Evolutionary conservation across 2,113 vertebrate genomes (phyloP), one percentile per base, ranked within the genome.

Genomic region (Spizaetus ornatus): DNA sequence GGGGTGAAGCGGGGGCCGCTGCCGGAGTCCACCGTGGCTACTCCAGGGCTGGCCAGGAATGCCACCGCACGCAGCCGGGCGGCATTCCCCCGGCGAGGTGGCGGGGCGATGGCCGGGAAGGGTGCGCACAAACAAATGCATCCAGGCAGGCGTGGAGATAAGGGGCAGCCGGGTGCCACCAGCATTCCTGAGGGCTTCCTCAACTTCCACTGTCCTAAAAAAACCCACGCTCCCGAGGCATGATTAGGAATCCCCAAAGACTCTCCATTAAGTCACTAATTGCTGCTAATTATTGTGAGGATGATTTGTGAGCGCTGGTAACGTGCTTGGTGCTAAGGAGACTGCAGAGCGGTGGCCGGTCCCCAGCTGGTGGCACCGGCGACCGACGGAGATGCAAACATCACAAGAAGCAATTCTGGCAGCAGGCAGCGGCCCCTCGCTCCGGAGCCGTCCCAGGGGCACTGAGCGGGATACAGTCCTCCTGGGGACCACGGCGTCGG

Each of bases 211-310:
- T 5, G 11, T 8, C 92, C 90, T 88, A 71, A 88, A 91, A 62
- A 62, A 84, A 5, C 23, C 42, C 82, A 69, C 7, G 23, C 73
- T 70, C 42, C 13, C 1, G 10, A 94, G 91, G 81, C 95, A 40
- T 4, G 7, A 73, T 91, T 43, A 82, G 70, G 84, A 96, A 92
- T 96, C 90, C 88, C 90, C 79, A 40, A 7, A 94, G 92, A 82
- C 66, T 93, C 88, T 93, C 86, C 84, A 96, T 95, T 86, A 95
- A 95, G 93, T 86, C 80, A 13, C 90, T 96, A 96, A 97, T 94
- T 96, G 86, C 67, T 48, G 63, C 88, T 96, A 86, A 97, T 96
- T 95, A 90, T 43, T 5, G 53, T 47, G 81, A 90, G 91, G 82
- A 92, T 91, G 94, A 78, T 95, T 92, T 78, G 82, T 47, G 88